Evolutionary conservation across 1,140 invertebrate species (phyloP), one percentile per base, ranked within the genome.

Genomic region (Macrobrachium rosenbergii): DNA sequence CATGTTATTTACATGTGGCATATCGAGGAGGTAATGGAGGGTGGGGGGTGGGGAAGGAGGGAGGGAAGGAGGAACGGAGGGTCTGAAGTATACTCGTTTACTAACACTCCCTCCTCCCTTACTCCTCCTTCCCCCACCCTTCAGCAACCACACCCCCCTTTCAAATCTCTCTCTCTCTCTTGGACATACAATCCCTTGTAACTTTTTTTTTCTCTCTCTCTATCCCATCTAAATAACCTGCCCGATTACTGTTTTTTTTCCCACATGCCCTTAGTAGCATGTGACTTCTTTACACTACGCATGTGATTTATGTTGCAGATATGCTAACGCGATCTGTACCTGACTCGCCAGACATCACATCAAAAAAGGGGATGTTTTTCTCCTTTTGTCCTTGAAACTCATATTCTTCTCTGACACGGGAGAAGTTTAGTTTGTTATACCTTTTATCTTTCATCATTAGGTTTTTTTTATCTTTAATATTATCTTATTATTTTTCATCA

Each of bases 141-240:
- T n/a, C n/a, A n/a, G n/a, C n/a, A n/a, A 43, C 23, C n/a, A 16
- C 23, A 2, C 52, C 23, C 72, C 52, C 72, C 23, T 75, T 77
- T 77, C 75, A n/a, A n/a, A n/a, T 77, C 75, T 77, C 75, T 58
- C 75, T 75, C 72, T 37, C 72, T 37, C 72, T 37, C 28, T 37
- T 52, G 37, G 37, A 19, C 28, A 45, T 43, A 19, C 28, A 45
- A 17, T 75, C 72, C 19, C 28, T 75, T 52, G 37, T 52, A 45
- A 28, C n/a, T 72, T 37, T n/a, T 17, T 69, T 11, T 72, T 19
- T 72, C 64, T 67, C 64, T 67, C 64, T 14, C 64, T 67, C 28
- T 52, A 12, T 52, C 52, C 52, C 6, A 52, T 12, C 8, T 52
- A 10, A 52, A 10, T 52, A 52, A 0, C 52, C 52, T 52, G 52